Base-by-base conservation (phyloP, 2,888 invertebrate species). In the Tenodera sinensis region DNA sequence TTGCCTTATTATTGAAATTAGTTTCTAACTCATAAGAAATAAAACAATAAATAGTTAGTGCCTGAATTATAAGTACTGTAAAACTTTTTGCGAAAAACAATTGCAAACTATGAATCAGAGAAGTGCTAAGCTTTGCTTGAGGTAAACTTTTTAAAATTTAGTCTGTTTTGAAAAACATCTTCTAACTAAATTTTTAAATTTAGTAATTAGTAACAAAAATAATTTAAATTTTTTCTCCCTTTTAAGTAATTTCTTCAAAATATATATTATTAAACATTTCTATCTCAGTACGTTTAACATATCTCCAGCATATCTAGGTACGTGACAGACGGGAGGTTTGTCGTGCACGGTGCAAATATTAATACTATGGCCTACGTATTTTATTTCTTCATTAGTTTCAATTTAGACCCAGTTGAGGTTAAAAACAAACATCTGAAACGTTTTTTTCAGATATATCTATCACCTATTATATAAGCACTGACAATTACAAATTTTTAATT, bases 41-140 rank as follows among this genome's bases (percentile, higher is more conserved):
- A 81, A 81, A 86, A 86, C 86, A 86, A 86, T 86, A 86, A 86
- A 54, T 86, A 86, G 86, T 81, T 86, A 86, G 86, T 86, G 86
- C 86, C 86, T 86, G 28, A 86, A 71, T 71, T 71, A 54, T 54
- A 34, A 34, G 34, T 34, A 54, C 54, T 54, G 54, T 71, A 71
- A 71, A 71, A 71, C 54, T 71, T 71, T 71, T 71, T 71, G 54
- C 54, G 54, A 71, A 42, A 30, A 54, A 20, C 20, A 71, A 20
- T 71, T 71, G 54, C 54, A 71, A 71, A 71, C 54, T 71, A 71
- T 71, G 54, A 71, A 71, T 71, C 54, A 25, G 54, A 71, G 54
- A 71, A 71, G 34, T 85, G 81, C 81, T 86, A 81, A 81, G 86
- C 86, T 86, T 86, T 47, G 86, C 81, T 86, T 81, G 71, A 86